phyloP scores from a whole-genome alignment of 2,113 vertebrate species.

The Donacobius atricapilla region DNA sequence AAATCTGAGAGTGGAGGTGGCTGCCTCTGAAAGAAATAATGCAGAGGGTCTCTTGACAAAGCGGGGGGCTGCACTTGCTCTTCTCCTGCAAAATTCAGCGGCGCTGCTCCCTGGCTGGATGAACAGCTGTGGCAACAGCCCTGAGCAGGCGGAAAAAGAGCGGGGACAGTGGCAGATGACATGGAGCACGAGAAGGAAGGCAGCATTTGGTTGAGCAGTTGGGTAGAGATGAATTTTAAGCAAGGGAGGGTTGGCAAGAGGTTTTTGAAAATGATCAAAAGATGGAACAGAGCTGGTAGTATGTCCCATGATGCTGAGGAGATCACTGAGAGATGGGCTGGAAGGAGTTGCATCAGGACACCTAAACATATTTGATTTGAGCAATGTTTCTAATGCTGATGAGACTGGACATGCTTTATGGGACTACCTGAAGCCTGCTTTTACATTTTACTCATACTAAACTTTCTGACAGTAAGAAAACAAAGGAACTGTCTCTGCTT shows the following conservation, averaged over 20 bases:
- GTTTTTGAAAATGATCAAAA: not conserved
- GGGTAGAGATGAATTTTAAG: conserved; percentile 20
- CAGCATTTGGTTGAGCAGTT: conserved; percentile 55
- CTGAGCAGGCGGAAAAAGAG: not conserved
- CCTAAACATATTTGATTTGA: not conserved
- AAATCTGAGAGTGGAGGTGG: not conserved
- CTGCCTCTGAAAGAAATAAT: conserved; percentile 41
- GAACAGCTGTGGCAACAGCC: conserved; percentile 50
- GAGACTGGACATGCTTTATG: not conserved
- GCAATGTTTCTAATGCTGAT: conserved; percentile 18
- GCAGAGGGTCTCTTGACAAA: not conserved
- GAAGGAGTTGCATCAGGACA: not conserved
- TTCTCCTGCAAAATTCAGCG: conserved; percentile 61
- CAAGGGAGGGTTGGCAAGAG: not conserved
- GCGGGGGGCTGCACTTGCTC: not conserved
- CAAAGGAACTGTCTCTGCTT: not conserved
- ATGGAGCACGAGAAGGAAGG: not conserved
- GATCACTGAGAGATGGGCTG: not conserved
- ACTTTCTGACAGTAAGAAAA: not conserved
- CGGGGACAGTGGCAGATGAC: conserved; percentile 8
- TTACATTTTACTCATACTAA: conserved; percentile 1
- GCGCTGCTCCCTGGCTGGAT: conserved; percentile 15
- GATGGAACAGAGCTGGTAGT: not conserved
- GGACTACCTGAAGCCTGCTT: not conserved
- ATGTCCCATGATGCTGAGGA: not conserved